Percentiles rank a stretch among this genome's conserved stretches.
Conservation (phyloP, 2,888 invertebrate genomes). For the Trissonchulus latispiculum region DNA sequence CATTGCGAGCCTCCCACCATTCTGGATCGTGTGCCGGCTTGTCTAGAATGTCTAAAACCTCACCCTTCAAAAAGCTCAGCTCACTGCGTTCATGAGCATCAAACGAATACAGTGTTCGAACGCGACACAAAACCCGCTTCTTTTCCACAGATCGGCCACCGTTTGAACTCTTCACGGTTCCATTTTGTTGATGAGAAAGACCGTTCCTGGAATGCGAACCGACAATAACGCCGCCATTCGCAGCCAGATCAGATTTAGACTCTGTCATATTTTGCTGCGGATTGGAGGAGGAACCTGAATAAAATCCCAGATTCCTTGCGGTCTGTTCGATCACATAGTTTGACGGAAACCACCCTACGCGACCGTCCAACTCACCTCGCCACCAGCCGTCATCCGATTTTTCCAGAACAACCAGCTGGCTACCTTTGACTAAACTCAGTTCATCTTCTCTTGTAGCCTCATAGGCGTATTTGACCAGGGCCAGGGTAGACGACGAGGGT, state of each 20-base stretch:
- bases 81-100: slow-evolving; percentile 60
- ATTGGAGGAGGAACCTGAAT: background rate
- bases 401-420: slow-evolving; percentile 83
- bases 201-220: background rate
- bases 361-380: slow-evolving; percentile 65
- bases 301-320: slow-evolving; percentile 3
- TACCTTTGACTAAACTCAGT: slow-evolving; percentile 83
- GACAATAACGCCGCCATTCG: background rate
- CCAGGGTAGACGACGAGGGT: slow-evolving; percentile 52
- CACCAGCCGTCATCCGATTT: slow-evolving; percentile 99
- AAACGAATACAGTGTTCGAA: slow-evolving; percentile 35
- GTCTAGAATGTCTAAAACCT: slow-evolving; percentile 87
- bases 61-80: slow-evolving; percentile 46
- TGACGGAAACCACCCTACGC: slow-evolving; percentile 87
- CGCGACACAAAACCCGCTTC: slow-evolving; percentile 3
- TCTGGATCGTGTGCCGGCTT: slow-evolving; percentile 94
- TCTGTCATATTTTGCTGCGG: background rate
- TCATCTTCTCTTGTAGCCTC: slow-evolving; percentile 89
- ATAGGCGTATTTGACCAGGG: slow-evolving; percentile 76
- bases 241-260: background rate
- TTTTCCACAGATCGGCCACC: background rate
- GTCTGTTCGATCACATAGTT: slow-evolving; percentile 66
- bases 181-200: background rate
- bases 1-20: slow-evolving; percentile 93
- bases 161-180: background rate